phyloP scores from a whole-genome alignment of 2,888 invertebrate genomes.

The Fabriciana adippe region DNA sequence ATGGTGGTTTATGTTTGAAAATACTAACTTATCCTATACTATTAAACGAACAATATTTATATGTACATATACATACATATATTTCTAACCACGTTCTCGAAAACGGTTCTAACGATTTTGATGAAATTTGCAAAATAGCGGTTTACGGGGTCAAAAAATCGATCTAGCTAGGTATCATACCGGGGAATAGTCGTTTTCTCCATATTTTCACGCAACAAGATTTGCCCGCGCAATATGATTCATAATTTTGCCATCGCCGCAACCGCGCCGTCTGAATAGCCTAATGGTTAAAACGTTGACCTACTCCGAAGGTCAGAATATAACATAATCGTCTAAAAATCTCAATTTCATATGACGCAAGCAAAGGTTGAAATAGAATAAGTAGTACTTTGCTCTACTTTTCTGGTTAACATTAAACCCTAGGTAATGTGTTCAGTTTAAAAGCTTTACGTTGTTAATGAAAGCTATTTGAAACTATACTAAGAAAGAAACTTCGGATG shows the following conservation, averaged over 20 bases:
- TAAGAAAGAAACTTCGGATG: slow-evolving; percentile 57
- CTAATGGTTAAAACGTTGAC: too few relatives aligned
- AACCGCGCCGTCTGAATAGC: too few relatives aligned
- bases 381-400: slow-evolving; percentile 18
- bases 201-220: too few relatives aligned
- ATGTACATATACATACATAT: not conserved
- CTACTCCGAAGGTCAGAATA: too few relatives aligned
- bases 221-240: too few relatives aligned
- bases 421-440: slow-evolving; percentile 61
- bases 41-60: not conserved
- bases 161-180: too few relatives aligned
- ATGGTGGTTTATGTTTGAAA: not conserved
- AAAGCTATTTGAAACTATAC: slow-evolving; percentile 56
- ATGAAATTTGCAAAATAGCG: too few relatives aligned
- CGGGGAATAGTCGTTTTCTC: too few relatives aligned
- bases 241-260: too few relatives aligned
- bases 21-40: not conserved
- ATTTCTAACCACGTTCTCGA: too few relatives aligned
- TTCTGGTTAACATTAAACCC: slow-evolving; percentile 15
- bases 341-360: not conserved
- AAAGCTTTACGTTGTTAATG: slow-evolving; percentile 68
- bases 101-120: too few relatives aligned
- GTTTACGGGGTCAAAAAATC: too few relatives aligned
- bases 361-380: slow-evolving; percentile 10
- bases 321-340: slow-evolving; percentile 1